Percentiles rank a stretch among this genome's conserved stretches.
phyloP scores from a whole-genome alignment of 2,888 invertebrate genomes.

The Notodonta dromedarius region DNA sequence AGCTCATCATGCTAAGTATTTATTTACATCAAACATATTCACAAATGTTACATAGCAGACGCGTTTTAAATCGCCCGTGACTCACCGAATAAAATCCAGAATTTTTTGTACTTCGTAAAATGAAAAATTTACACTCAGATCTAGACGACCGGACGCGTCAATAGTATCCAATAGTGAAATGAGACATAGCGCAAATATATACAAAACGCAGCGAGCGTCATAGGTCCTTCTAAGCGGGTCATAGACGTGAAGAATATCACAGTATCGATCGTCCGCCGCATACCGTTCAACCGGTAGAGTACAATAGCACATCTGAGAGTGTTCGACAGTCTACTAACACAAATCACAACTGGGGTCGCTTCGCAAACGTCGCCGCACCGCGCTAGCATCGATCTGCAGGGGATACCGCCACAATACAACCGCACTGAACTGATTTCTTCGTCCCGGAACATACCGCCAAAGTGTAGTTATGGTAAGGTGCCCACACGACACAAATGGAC shows the following conservation, averaged over 20 bases:
- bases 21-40: conserved; percentile 29
- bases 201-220: conserved; percentile 5
- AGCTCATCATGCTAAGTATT: conserved; percentile 21
- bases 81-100: conserved; percentile 18
- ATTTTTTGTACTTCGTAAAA: conserved; percentile 47
- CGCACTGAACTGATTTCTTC: too few species aligned
- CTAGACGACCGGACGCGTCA: conserved; percentile 14
- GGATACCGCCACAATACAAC: too few species aligned
- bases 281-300: not conserved
- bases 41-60: not conserved
- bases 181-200: conserved; percentile 7
- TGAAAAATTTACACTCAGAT: conserved; percentile 32
- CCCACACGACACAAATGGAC: too few species aligned
- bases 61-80: not conserved
- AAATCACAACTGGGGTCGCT: not conserved
- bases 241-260: not conserved
- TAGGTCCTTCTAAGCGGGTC: not conserved
- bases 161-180: conserved; percentile 11
- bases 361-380: not conserved
- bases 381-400: too few species aligned
- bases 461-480: conserved; percentile 28
- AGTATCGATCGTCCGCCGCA: not conserved
- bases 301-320: not conserved
- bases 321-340: conserved; percentile 2
- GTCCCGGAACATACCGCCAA: too few species aligned